Evolutionary conservation across 2,113 vertebrate genomes (phyloP), one percentile per base, ranked within the genome.

Genomic region (Motacilla tschutschensis): DNA sequence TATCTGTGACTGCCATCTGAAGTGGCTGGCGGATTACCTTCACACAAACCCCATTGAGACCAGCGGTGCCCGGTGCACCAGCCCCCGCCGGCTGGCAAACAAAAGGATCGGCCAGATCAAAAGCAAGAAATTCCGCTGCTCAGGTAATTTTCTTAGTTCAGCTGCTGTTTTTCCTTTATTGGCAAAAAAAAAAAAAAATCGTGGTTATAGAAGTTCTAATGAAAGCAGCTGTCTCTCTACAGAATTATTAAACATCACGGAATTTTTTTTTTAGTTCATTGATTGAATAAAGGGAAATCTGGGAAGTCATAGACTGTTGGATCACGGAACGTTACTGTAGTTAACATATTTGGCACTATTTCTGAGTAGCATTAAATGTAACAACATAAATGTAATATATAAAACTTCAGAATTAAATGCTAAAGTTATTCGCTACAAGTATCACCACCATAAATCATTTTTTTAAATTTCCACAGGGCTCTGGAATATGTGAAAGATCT

Each of bases 91-190:
- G 17, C 98, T 99, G 89, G 99, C 99, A 85, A 99, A 99, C 97
- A 99, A 99, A 97, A 98, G 99, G 81, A 99, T 99, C 2, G 99
- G 99, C 60, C 99, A 99, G 96, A 99, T 99, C 97, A 99, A 99
- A 97, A 99, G 99, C 99, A 99, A 99, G 98, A 99, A 99, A 96
- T 99, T 99, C 95, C 98, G 99, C 95, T 99, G 99, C 96, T 99
- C 99, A 99, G 99, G 99, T 99, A 99, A 97, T 96, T 96, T 66
- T 93, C 90, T 95, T 74, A 48, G 31, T 90, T 93, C 74, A 48
- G 79, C 60, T 88, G 65, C 79, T 92, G 3, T 91, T 93, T 96
- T 93, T 71, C 53, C 72, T 85, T 89, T 66, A 84, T 79, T 91
- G 87, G 63, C 55, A 89, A 87, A 63, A 17, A 51, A 63, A 16